These are phyloP conservation scores for Lithophane leautieri DNA, from an alignment of 2,888 invertebrate genomes.

Conservation along the genomic window DNA sequence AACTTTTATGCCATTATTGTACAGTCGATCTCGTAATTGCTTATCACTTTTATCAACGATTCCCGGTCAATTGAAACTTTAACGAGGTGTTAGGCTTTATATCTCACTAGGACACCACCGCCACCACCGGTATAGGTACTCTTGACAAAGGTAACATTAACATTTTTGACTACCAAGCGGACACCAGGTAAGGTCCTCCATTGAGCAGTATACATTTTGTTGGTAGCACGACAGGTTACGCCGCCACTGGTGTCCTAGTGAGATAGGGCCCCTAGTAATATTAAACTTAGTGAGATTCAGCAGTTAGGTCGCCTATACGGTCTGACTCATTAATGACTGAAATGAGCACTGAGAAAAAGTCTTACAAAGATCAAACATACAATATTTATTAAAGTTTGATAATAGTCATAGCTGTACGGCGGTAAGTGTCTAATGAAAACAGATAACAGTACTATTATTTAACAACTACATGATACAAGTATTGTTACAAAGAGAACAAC, in stretches of 20 bases:
- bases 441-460: slow-evolving; percentile 48
- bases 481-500: slow-evolving; percentile 40
- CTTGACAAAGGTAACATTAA: no score
- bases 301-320: no score
- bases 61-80: not conserved
- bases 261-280: no score
- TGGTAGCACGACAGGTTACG: no score
- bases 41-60: not conserved
- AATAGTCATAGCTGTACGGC: slow-evolving; percentile 23
- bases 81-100: not conserved
- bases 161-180: no score
- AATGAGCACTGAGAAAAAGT: not conserved
- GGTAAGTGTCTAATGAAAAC: slow-evolving; percentile 48
- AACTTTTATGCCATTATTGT: not conserved
- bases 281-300: no score
- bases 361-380: slow-evolving; percentile 6
- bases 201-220: no score
- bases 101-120: no score
- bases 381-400: slow-evolving; percentile 13
- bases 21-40: no score
- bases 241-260: no score
- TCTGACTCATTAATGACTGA: not conserved
- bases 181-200: no score
- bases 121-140: no score
- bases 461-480: slow-evolving; percentile 2